Conservation (phyloP, 2,113 vertebrate species). For the Campylomormyrus numenius region DNA sequence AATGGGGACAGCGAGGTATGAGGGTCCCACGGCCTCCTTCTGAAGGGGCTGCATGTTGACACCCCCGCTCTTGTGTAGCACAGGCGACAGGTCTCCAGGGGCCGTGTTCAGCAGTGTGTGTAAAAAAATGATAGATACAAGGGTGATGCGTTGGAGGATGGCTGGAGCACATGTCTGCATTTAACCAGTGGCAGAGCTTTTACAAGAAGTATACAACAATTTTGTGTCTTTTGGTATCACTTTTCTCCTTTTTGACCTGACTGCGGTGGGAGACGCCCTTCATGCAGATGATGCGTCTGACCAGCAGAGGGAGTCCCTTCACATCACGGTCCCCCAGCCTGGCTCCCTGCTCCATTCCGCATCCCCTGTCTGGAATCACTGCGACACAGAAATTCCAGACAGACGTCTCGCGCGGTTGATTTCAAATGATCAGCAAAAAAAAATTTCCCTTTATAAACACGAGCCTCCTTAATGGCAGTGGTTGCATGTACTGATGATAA, state of each 20-base stretch:
- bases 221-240: background rate
- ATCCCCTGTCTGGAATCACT: background rate
- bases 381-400: background rate
- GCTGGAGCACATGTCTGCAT: background rate
- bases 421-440: background rate
- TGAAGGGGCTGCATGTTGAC: background rate
- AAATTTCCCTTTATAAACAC: background rate
- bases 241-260: background rate
- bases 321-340: background rate
- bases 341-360: background rate
- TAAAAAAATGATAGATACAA: background rate
- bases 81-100: background rate
- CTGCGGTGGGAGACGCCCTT: background rate
- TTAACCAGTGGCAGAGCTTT: background rate
- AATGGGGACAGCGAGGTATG: slow-evolving; percentile 15
- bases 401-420: background rate
- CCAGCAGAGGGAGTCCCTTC: slow-evolving; percentile 4
- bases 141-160: background rate
- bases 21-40: background rate
- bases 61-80: background rate
- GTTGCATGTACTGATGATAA: background rate
- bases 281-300: background rate
- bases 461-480: background rate
- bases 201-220: background rate
- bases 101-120: background rate